Evolutionary conservation across 2,888 invertebrate species (phyloP).

Genomic region (Drosophila paucipuncta): DNA sequence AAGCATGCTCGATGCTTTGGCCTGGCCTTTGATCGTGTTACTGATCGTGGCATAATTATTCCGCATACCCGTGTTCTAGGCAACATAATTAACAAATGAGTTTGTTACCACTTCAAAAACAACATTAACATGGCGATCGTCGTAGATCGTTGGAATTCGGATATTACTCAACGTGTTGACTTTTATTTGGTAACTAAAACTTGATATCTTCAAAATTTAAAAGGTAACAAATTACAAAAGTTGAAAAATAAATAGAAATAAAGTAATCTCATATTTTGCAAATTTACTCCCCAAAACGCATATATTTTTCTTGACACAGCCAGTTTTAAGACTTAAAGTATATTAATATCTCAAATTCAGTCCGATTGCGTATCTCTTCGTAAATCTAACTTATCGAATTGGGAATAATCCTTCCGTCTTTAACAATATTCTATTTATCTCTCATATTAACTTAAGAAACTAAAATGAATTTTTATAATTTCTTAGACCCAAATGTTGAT

Average conservation of each 20-base stretch:
- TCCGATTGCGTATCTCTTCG: background rate
- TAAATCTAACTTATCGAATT: background rate
- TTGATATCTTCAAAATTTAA: fast-evolving
- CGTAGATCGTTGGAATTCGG: background rate
- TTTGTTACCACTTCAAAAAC: conserved; percentile 79
- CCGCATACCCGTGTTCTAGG: conserved; percentile 63
- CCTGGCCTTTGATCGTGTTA: conserved; percentile 81
- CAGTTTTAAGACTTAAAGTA: background rate
- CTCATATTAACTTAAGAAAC: background rate
- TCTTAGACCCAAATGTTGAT: background rate
- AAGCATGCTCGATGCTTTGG: conserved; percentile 46
- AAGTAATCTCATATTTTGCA: background rate
- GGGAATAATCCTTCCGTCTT: background rate
- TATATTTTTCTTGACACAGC: background rate
- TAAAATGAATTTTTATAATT: background rate
- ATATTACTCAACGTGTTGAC: background rate
- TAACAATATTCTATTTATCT: background rate
- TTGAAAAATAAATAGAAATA: background rate
- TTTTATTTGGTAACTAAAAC: background rate
- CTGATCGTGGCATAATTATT: conserved; percentile 79
- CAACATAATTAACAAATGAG: conserved; percentile 85
- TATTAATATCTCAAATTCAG: background rate
- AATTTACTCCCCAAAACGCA: background rate
- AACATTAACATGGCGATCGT: conserved; percentile 32
- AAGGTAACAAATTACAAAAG: background rate